Evolutionary conservation across 2,797 vertebrate species (phyloP).

Genomic region (Pygocentrus nattereri): DNA sequence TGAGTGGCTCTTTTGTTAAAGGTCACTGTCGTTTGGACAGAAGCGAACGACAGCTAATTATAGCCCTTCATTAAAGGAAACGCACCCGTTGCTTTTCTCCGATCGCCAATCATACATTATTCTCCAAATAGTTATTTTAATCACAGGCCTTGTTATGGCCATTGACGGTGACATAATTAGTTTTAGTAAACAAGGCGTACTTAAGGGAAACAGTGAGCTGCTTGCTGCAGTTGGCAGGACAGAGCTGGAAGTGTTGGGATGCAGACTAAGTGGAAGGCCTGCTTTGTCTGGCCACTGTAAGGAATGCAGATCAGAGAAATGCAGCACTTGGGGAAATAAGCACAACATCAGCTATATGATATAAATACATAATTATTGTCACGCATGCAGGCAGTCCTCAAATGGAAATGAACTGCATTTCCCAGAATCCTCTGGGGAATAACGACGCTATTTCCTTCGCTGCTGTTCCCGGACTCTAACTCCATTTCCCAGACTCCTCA

Average conservation of each 20-base stretch:
- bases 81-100: conserved; percentile 15
- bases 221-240: neutral
- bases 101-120: conserved; percentile 35
- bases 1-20: conserved; percentile 60
- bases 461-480: too few relatives aligned
- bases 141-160: conserved; percentile 13
- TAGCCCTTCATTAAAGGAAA: conserved; percentile 51
- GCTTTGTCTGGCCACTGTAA: neutral
- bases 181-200: conserved; percentile 38
- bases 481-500: too few relatives aligned
- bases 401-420: too few relatives aligned
- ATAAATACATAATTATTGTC: too few relatives aligned
- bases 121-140: conserved; percentile 41
- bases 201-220: neutral
- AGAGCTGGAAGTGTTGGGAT: conserved; percentile 13
- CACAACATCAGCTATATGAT: neutral
- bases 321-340: neutral
- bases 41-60: conserved; percentile 62
- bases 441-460: too few relatives aligned
- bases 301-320: conserved; percentile 20
- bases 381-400: too few relatives aligned
- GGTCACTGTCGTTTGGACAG: conserved; percentile 61
- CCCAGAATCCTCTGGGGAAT: too few relatives aligned
- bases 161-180: conserved; percentile 28
- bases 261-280: neutral